phyloP scores from a whole-genome alignment of 1,140 invertebrate genomes.

The Drosophila bocki region DNA sequence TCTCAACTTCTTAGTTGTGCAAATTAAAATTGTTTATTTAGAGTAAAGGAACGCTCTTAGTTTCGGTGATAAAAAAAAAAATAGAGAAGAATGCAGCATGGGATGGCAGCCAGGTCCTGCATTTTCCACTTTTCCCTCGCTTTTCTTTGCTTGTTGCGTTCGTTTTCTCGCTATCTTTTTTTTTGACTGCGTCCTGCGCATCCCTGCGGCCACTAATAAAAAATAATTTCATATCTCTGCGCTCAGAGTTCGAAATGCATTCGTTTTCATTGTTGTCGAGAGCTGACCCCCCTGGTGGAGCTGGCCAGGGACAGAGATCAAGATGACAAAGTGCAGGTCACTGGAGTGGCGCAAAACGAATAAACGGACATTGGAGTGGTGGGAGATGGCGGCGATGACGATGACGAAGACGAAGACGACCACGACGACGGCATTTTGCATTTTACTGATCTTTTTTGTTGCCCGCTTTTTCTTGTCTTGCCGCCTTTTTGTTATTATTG shows the following conservation, averaged over 20 bases:
- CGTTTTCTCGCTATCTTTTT: neutral
- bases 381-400: neutral
- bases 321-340: conserved; percentile 75
- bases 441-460: conserved; percentile 42
- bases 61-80: neutral
- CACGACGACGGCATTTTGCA: conserved; percentile 27
- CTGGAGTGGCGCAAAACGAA: conserved; percentile 44
- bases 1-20: neutral
- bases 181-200: conserved; percentile 4
- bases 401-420: neutral
- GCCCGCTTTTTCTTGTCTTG: conserved; percentile 11
- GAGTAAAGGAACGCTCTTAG: neutral
- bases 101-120: neutral
- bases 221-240: conserved; percentile 74
- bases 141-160: conserved; percentile 3
- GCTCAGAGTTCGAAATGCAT: conserved; percentile 62
- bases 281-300: neutral
- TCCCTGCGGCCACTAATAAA: conserved; percentile 62
- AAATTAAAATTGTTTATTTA: conserved; percentile 20
- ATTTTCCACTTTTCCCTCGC: neutral
- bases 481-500: conserved; percentile 21
- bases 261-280: conserved; percentile 69
- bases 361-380: conserved; percentile 10
- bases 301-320: conserved; percentile 54
- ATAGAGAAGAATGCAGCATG: neutral